A percentile compares a stretch with the other conserved stretches of the same genome.
phyloP scores from a whole-genome alignment of 2,797 vertebrate genomes.

The Muscicapa comitata region DNA sequence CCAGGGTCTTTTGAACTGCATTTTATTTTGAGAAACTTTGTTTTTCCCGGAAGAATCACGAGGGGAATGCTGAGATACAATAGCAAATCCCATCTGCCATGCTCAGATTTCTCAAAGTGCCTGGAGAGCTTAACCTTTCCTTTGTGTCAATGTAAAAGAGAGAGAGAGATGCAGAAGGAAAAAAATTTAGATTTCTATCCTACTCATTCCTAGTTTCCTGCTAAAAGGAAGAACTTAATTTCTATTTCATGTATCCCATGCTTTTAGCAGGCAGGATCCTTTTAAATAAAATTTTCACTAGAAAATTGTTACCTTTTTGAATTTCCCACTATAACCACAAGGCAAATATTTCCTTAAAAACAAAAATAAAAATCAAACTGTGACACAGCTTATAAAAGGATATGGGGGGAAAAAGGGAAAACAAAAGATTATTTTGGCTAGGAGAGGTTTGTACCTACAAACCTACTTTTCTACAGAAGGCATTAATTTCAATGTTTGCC shows the following conservation, averaged over 20 bases:
- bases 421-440: neutral
- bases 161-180: neutral
- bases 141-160: neutral
- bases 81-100: neutral
- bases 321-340: neutral
- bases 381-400: neutral
- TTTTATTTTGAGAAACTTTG: slow-evolving; percentile 60
- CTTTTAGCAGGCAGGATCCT: neutral
- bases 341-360: neutral
- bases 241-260: neutral
- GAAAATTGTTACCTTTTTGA: neutral
- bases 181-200: neutral
- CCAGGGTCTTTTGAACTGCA: neutral
- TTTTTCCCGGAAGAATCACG: neutral
- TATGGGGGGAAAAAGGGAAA: rapidly evolving
- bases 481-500: neutral
- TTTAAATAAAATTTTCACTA: neutral
- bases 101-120: neutral
- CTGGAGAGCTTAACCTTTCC: slow-evolving; percentile 6
- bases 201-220: neutral
- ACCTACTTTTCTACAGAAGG: neutral
- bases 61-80: slow-evolving; percentile 24
- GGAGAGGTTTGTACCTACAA: neutral
- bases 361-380: neutral
- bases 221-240: neutral